A percentile compares a stretch with the other conserved stretches of the same genome.
These are phyloP conservation scores for Adoxophyes honmai DNA, from an alignment of 1,140 invertebrate genomes.

Conservation along the genomic window DNA sequence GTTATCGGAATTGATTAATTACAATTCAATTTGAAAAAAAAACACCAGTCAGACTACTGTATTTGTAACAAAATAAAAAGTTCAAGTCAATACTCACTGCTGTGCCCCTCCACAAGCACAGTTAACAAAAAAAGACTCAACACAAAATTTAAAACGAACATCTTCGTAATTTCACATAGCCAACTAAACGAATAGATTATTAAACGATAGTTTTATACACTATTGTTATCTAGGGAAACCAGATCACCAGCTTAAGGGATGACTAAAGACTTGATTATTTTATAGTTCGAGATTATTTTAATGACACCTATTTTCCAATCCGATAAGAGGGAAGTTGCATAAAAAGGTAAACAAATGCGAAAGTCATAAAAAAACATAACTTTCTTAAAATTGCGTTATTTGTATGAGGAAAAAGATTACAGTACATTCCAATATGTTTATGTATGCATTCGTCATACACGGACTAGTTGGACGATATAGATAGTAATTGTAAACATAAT, in stretches of 20 bases:
- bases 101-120: not conserved
- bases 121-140: not conserved
- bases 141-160: slow-evolving; percentile 9
- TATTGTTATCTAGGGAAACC: slow-evolving; percentile 6
- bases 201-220: not conserved
- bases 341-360: not conserved
- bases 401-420: not conserved
- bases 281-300: slow-evolving; percentile 6
- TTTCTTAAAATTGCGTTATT: not conserved
- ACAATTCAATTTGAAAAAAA: not conserved
- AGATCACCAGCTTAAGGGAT: not conserved
- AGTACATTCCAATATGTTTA: too few relatives aligned
- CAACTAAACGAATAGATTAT: not conserved
- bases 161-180: not conserved
- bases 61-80: not conserved
- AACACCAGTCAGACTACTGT: not conserved
- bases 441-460: too few relatives aligned
- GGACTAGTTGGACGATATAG: too few relatives aligned
- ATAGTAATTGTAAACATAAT: too few relatives aligned
- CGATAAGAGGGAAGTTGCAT: not conserved
- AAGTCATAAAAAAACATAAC: not conserved
- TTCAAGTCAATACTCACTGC: not conserved
- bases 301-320: not conserved
- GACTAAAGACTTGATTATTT: not conserved
- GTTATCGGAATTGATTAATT: not conserved